Base-by-base conservation (phyloP, 2,797 vertebrate genomes). In the Anolis apletophallus region DNA sequence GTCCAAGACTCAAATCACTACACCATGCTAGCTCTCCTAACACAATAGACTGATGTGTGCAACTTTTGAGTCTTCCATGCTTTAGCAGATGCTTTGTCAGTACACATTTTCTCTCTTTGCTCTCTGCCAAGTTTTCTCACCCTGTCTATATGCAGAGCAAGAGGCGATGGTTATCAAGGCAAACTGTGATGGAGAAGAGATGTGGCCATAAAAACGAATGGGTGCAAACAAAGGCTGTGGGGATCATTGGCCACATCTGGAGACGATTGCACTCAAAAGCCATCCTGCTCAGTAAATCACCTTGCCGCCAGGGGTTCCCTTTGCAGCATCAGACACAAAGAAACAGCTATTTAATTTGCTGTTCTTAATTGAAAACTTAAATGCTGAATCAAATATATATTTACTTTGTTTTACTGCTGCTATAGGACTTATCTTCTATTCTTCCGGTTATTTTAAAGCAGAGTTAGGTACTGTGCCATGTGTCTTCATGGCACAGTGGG, bases 291-390 rank as follows among this genome's bases (percentile, higher is more conserved):
- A 72, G 92, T 93, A 94, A 94, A 94, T 93, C 90, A 89, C 46
- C 87, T 84, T 91, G 88, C 83, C 83, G 90, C 88, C 52, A 61
- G 76, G 91, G 92, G 88, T 94, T 93, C 92, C 88, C 87, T 91
- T 90, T 88, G 91, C 86, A 92, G 86, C 83, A 91, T 81, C 89
- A 92, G 91, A 85, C 90, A 93, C 91, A 94, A 95, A 91, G 86
- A 90, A 96, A 92, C 93, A 95, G 91, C 88, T 95, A 91, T 93
- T 95, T 93, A 94, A 94, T 94, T 94, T 93, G 89, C 74, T 36
- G 75, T 91, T 93, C 91, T 89, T 88, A 54, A 88, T 88, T 92
- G 87, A 80, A 92, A 93, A 93, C 87, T 93, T 83, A 91, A 91
- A 90, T 91, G 74, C 87, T 69, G 87, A 87, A 91, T 90, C 88